Conservation (phyloP, 1,140 invertebrate species). For the Battus philenor region DNA sequence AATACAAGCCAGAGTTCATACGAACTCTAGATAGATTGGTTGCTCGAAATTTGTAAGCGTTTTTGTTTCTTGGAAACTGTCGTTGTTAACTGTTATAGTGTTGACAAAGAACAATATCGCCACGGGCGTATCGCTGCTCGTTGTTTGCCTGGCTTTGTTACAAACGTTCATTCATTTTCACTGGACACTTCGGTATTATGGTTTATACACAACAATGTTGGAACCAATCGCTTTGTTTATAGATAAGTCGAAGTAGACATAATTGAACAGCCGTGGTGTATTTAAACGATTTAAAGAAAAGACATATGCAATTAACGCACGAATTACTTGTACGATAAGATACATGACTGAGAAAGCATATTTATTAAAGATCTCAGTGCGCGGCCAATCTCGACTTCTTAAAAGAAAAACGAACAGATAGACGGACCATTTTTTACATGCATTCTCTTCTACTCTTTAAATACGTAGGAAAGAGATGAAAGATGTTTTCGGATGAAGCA, state of each 20-base stretch:
- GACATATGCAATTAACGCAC: not conserved
- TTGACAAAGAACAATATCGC: conserved; percentile 18
- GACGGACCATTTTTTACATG: conserved; percentile 45
- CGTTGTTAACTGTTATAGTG: too few species aligned
- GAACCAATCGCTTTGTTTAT: too few species aligned
- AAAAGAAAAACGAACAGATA: conserved; percentile 44
- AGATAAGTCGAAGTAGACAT: too few species aligned
- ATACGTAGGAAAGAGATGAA: conserved; percentile 39
- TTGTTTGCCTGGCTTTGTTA: conserved; percentile 13
- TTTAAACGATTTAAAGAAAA: too few species aligned
- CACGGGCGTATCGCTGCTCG: conserved; percentile 10
- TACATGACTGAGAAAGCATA: conserved; percentile 1
- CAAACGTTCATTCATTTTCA: conserved; percentile 6
- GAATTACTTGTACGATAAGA: not conserved
- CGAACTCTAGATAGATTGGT: not conserved
- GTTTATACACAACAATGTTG: conserved; percentile 1
- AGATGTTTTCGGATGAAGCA: conserved; percentile 14
- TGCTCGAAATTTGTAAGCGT: conserved; percentile 1
- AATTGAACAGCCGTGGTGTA: not conserved
- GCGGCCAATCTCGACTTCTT: conserved; percentile 12
- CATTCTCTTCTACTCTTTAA: conserved; percentile 58
- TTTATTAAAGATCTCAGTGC: conserved; percentile 1
- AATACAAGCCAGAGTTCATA: not conserved
- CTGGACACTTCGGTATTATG: conserved; percentile 2
- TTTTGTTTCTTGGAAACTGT: conserved; percentile 12